Evolutionary conservation across 2,113 vertebrate species (phyloP), one percentile per base, ranked within the genome.

Genomic region (Centrocercus urophasianus): DNA sequence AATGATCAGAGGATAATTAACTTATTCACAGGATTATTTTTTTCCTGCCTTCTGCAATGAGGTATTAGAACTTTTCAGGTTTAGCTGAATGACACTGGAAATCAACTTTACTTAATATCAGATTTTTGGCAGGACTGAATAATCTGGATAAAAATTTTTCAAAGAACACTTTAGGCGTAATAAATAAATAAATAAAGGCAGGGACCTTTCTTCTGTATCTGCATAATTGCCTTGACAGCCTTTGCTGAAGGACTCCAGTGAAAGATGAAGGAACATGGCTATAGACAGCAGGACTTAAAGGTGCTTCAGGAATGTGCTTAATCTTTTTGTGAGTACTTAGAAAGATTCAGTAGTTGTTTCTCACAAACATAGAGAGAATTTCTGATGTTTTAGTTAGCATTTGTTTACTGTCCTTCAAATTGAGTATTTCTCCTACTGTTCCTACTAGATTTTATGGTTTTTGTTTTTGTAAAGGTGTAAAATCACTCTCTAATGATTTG

Each of bases 381-480:
- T 75, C 11, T 50, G 1, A 6, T 32, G 2, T 64, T 86, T 75
- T 78, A 40, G 3, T 32, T 50, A 38, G 5, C 2, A 2, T 47
- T 32, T 42, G 5, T 36, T 71, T 63, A 8, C 36, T 78, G 3
- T 38, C 14, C 16, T 64, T 75, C 45, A 60, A 20, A 27, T 64
- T 10, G 8, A 19, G 1, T 60, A 0, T 52, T 83, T 72, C 21
- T 12, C 14, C 8, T 18, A 6, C 16, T 38, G 11, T 0, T 1
- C 10, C 47, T 32, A 57, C 56, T 57, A 30, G 28, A 16, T 70
- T 70, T 40, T 69, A 6, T 67, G 30, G 8, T 54, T 54, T 54
- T 54, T 30, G 27, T 54, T 54, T 54, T 28, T 54, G 52, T 54
- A 30, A 54, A 30, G 52, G 52, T 30, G 27, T 30, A 30, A 30